Percentiles rank a stretch among this genome's conserved stretches.
phyloP scores from a whole-genome alignment of 2,113 vertebrate species.

The Cyprinodon brontotheroides region DNA sequence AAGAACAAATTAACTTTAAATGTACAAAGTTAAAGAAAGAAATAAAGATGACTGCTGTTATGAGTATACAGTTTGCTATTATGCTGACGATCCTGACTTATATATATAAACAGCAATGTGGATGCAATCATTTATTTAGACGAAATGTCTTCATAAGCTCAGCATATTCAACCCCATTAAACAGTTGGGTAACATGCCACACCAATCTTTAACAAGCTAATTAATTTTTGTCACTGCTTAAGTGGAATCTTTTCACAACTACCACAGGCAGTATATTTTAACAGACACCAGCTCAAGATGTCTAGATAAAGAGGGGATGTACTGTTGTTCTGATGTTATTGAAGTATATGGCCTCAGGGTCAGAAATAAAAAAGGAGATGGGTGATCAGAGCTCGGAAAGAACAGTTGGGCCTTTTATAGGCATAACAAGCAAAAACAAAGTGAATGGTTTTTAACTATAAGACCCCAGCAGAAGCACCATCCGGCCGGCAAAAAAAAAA shows the following conservation, averaged over 20 bases:
- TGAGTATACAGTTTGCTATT: background rate
- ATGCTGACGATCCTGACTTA: background rate
- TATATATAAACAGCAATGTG: background rate
- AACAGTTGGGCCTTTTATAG: conserved; percentile 20
- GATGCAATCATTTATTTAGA: background rate
- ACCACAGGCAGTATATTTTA: conserved; percentile 45
- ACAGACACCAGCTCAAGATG: conserved; percentile 44
- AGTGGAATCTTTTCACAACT: conserved; percentile 46
- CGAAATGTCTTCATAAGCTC: background rate
- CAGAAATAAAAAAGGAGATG: conserved; percentile 32
- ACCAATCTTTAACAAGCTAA: conserved; percentile 67
- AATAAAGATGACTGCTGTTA: no score
- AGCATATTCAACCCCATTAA: background rate
- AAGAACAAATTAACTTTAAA: no score
- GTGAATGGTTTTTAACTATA: conserved; percentile 31
- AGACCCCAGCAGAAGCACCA: conserved; percentile 10
- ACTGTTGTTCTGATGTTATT: conserved; percentile 26
- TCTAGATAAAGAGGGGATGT: conserved; percentile 20
- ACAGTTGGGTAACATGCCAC: conserved; percentile 66
- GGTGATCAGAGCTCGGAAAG: conserved; percentile 21
- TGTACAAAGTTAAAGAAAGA: no score
- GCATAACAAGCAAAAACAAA: conserved; percentile 32
- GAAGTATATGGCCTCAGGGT: conserved; percentile 42
- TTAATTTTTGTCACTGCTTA: conserved; percentile 60
- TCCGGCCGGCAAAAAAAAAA: conserved; percentile 11